Evolutionary conservation across 2,888 invertebrate species (phyloP).

Genomic region (Andrena praecox): DNA sequence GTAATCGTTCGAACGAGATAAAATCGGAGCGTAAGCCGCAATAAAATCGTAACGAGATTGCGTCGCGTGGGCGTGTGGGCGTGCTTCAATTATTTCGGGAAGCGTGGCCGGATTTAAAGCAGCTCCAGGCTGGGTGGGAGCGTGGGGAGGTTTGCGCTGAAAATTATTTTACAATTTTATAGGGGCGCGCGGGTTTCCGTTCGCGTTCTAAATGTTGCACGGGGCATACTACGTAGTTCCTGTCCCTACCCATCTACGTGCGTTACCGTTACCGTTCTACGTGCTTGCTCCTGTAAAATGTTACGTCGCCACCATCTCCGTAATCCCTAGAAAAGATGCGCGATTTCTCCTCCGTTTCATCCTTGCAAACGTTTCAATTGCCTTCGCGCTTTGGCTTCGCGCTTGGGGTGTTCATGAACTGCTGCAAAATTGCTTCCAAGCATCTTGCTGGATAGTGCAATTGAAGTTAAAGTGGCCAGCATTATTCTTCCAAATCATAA

Average conservation of each 20-base stretch:
- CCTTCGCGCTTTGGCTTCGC: neutral
- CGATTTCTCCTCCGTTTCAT: neutral
- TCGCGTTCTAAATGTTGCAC: slow-evolving; percentile 65
- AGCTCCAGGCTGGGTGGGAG: slow-evolving; percentile 25
- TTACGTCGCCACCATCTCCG: slow-evolving; percentile 8
- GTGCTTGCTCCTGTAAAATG: slow-evolving; percentile 16
- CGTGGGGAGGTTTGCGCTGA: slow-evolving; percentile 50
- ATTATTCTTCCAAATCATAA: too few species aligned
- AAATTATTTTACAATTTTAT: slow-evolving; percentile 71
- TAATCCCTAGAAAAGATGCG: slow-evolving; percentile 5
- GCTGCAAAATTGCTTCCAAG: too few species aligned
- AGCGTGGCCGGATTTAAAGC: slow-evolving; percentile 67
- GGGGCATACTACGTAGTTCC: slow-evolving; percentile 29
- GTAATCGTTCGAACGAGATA: slow-evolving; percentile 67
- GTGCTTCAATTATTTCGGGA: slow-evolving; percentile 70
- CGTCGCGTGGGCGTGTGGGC: slow-evolving; percentile 55
- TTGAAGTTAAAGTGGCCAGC: too few species aligned
- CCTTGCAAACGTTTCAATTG: neutral
- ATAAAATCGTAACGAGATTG: slow-evolving; percentile 73
- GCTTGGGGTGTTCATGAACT: too few species aligned
- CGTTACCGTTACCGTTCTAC: slow-evolving; percentile 15
- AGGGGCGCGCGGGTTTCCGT: slow-evolving; percentile 56
- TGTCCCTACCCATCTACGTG: slow-evolving; percentile 20
- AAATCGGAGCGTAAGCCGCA: slow-evolving; percentile 67
- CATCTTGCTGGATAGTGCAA: too few species aligned